Evolutionary conservation across 2,113 vertebrate species (phyloP).

Genomic region (Muntiacus muntjak): DNA sequence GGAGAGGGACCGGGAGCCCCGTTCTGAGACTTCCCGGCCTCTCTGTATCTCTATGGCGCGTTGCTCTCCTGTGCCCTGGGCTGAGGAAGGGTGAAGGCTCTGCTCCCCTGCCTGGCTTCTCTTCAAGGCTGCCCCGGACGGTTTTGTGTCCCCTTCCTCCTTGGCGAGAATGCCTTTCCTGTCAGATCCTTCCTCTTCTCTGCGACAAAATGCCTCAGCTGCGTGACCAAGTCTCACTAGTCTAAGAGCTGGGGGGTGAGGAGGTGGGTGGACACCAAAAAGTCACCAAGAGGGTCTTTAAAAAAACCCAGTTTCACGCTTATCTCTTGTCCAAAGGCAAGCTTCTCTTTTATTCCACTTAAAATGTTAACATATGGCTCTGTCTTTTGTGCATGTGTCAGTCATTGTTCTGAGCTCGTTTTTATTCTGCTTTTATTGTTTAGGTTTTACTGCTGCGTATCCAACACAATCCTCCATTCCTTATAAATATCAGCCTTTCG

Average conservation of each 20-base stretch:
- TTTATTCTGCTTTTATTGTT: slow-evolving; percentile 40
- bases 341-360: background rate
- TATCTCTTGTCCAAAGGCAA: background rate
- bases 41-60: accelerated
- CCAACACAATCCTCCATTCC: slow-evolving; percentile 75
- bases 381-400: background rate
- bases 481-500: slow-evolving; percentile 63
- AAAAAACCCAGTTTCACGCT: background rate
- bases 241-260: background rate
- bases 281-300: background rate
- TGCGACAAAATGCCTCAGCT: background rate
- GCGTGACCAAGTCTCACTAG: background rate
- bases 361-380: background rate
- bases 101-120: background rate
- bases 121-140: background rate
- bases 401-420: background rate
- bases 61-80: background rate
- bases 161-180: background rate
- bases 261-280: too few relatives aligned
- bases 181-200: background rate
- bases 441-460: slow-evolving; percentile 52
- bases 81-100: background rate
- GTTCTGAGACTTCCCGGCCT: accelerated
- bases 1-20: background rate
- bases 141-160: background rate